Evolutionary conservation across 2,797 vertebrate genomes (phyloP), one percentile per base, ranked within the genome.

Genomic region (Eulemur mongoz): DNA sequence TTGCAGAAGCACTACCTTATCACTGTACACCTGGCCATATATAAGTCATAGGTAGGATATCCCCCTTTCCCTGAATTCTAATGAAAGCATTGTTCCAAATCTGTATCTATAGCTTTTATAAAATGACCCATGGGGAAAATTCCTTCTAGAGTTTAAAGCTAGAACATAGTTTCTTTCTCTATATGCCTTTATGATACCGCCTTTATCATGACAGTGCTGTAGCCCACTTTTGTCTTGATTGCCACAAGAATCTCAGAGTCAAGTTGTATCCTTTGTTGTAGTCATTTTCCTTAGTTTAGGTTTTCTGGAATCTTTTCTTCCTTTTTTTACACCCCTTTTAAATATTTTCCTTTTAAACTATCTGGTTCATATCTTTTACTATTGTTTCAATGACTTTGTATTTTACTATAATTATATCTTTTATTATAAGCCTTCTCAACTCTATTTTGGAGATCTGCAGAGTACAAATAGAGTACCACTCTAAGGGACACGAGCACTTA

Each of bases 381-480:
- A 35, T 50, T 80, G 14, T 78, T 78, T 93, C 73, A 83, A 69
- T 79, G 50, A 38, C 10, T 43, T 61, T 54, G 67, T 82, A 89
- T 95, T 78, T 96, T 73, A 67, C 17, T 89, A 6, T 91, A 91
- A 89, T 79, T 78, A 38, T 43, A 52, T 87, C 22, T 89, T 94
- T 83, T 69, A 67, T n/a, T 89, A 18, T 63, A 86, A 91, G 54
- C 8, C 17, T 93, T 90, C 13, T 93, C 10, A 81, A 70, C 14
- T 35, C 40, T 76, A 38, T 96, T 89, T 59, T 59, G 43, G 30
- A 88, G 54, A 75, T 6, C 81, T 1, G 32, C 67, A 76, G 65
- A 25, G 5, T 65, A 76, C 84, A 95, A 90, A 48, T 9, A 91
- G 32, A 93, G 15, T 63, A 30, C 17, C 25, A 27, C 15, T 84